Base-by-base conservation (phyloP, 2,888 invertebrate genomes). In the Zygogramma bicolorata region DNA sequence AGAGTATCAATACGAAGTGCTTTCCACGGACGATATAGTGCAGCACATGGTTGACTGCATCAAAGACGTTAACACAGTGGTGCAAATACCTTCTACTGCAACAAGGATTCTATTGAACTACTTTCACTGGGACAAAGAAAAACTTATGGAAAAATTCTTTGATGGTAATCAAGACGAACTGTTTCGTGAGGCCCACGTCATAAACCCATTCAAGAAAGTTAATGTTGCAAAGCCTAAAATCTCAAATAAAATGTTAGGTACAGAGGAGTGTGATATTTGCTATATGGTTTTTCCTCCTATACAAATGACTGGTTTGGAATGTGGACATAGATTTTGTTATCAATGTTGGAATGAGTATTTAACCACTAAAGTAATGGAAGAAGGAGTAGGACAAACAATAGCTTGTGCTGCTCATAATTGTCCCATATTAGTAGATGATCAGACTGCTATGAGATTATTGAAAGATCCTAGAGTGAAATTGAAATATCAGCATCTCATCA, bases 121-220 rank as follows among this genome's bases (percentile, higher is more conserved):
- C 87, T 99, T 97, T 87, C 97, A 97, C 90, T 99, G 99, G 99
- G 99, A 99, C 88, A 98, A 97, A 88, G 99, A 99, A 87, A 98
- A 98, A 87, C 90, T 99, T 75, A 95, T 99, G 94, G 99, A 99
- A 88, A 92, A 95, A 86, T 98, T 94, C 88, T 99, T 97, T 86
- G 99, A 97, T 88, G 94, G 94, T 18, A 97, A 98, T 88, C 97
- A 96, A 86, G 98, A 98, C 81, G 94, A 95, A 85, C 90, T 99
- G 82, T 98, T 99, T 87, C 91, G 92, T 69, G 96, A 97, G 88
- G 98, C 98, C 77, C 94, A 97, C 87, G 97, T 99, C 80, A 93
- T 98, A 79, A 97, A 97, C 90, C 98, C 98, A 72, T 95, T 95
- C 87, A 93, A 93, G 82, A 94, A 93, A 89, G 88, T 91, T 81